Evolutionary conservation across 2,113 vertebrate species (phyloP), one percentile per base, ranked within the genome.

Genomic region (Passer domesticus): DNA sequence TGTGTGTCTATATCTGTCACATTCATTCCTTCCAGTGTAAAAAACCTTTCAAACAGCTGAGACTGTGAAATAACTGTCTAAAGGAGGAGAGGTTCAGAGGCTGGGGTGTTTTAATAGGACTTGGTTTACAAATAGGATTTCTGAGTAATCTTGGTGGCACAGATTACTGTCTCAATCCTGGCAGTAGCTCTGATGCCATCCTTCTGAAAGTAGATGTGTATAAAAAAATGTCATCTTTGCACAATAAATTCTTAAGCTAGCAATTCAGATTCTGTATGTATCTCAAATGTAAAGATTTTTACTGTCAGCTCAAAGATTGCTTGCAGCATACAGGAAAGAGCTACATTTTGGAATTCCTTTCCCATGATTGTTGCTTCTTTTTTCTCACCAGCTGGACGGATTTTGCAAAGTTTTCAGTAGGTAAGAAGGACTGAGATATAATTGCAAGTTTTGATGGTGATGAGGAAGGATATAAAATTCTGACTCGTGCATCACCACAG

Each of bases 51-150:
- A 64, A 12, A 39, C 11, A 41, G 13, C 23, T 53, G 39, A 13
- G n/a, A 23, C 43, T 3, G 9, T 25, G 13, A 23, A 77, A 11
- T 68, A 83, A 52, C 9, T 33, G 41, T 58, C 35, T 39, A 21
- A 41, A 79, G 30, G 25, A 83, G 31, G 27, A 68, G 62, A 56
- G 47, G 24, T 81, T 83, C n/a, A 81, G 77, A 77, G 77, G 28
- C n/a, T 4, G 3, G 11, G 16, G 6, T 84, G 16, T n/a, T 83
- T 92, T 69, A 87, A 62, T 44, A 68, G 55, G 64, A 49, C 64
- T 81, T 89, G 37, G 31, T 83, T 66, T 77, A 46, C 87, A 70
- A 87, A 89, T 23, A 87, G 77, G 64, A 74, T 87, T 94, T 87
- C 73, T 87, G 62, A 24, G 55, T 58, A 52, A 87, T 81, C 68